phyloP scores from a whole-genome alignment of 1,140 invertebrate genomes.

The Trinorchestia longiramus region DNA sequence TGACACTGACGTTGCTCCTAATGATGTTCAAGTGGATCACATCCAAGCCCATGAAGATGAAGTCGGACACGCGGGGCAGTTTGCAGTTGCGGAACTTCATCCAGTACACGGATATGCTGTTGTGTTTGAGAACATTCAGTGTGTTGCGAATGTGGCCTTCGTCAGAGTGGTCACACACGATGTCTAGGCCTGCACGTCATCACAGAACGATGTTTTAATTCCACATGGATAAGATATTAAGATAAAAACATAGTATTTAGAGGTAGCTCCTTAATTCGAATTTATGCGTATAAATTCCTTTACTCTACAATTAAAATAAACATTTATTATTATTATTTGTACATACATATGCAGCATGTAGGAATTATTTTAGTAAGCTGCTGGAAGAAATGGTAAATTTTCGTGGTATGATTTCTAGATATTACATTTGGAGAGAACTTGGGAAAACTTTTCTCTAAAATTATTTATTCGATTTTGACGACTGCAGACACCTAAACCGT shows the following conservation, averaged over 20 bases:
- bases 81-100: conserved; percentile 66
- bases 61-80: conserved; percentile 63
- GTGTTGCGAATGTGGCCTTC: conserved; percentile 62
- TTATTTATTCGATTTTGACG: too few relatives aligned
- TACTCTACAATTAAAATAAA: too few relatives aligned
- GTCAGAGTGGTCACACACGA: conserved; percentile 63
- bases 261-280: not conserved
- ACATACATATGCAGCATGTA: too few relatives aligned
- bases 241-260: not conserved
- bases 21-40: conserved; percentile 66
- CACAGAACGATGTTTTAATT: not conserved
- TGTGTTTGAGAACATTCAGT: conserved; percentile 62
- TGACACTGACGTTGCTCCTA: conserved; percentile 63
- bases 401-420: too few relatives aligned
- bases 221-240: not conserved
- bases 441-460: too few relatives aligned
- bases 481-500: too few relatives aligned
- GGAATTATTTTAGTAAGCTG: too few relatives aligned
- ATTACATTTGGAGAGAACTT: too few relatives aligned
- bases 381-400: too few relatives aligned
- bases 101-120: conserved; percentile 63
- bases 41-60: conserved; percentile 64
- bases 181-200: conserved; percentile 58
- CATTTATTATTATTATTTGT: too few relatives aligned
- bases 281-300: not conserved